phyloP scores from a whole-genome alignment of 1,140 invertebrate species.

The Gonioctena quinquepunctata region DNA sequence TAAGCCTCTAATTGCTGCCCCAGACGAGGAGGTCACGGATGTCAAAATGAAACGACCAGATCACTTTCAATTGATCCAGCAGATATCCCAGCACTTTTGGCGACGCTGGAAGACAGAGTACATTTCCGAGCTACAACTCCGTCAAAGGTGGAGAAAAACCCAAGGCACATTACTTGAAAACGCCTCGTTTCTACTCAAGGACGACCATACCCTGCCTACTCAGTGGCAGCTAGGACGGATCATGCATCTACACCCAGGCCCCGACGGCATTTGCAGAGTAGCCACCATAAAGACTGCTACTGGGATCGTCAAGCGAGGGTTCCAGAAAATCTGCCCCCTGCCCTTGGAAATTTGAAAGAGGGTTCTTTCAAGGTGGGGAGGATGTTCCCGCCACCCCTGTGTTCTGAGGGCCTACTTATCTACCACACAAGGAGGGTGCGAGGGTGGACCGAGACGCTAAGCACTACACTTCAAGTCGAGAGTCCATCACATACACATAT shows the following conservation, averaged over 20 bases:
- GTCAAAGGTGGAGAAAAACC: neutral
- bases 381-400: neutral
- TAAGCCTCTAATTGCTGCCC: neutral
- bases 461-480: too few species aligned
- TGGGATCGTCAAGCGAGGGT: constrained; percentile 26
- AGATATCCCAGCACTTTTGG: constrained; percentile 36
- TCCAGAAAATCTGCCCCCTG: neutral
- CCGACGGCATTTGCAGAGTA: constrained; percentile 28
- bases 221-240: constrained; percentile 38
- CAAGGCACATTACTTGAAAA: neutral
- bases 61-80: constrained; percentile 8
- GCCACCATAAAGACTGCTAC: constrained; percentile 29
- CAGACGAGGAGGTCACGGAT: neutral
- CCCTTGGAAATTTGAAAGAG: neutral
- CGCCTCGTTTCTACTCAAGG: neutral
- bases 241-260: constrained; percentile 24
- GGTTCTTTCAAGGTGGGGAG: neutral
- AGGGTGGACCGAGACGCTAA: too few species aligned
- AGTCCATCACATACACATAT: too few species aligned
- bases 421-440: neutral
- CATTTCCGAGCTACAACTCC: neutral
- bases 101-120: neutral
- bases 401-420: neutral
- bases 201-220: constrained; percentile 4
- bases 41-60: constrained; percentile 2